A percentile compares a stretch with the other conserved stretches of the same genome.
Conservation (phyloP, 2,888 invertebrate genomes). For the Lycia hirtaria region DNA sequence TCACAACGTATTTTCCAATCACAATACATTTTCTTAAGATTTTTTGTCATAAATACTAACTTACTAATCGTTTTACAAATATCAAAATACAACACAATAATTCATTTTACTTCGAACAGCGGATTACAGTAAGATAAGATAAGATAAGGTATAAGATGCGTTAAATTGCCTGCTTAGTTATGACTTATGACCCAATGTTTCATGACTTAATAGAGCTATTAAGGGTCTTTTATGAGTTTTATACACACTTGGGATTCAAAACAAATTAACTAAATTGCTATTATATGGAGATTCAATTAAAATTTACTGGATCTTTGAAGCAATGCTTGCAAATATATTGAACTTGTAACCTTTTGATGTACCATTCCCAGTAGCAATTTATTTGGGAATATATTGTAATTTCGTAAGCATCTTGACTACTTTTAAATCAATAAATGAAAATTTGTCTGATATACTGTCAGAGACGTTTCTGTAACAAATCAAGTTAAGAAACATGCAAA, state of each 20-base stretch:
- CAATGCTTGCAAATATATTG: constrained; percentile 25
- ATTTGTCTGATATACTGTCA: too few relatives aligned
- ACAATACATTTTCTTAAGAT: not conserved
- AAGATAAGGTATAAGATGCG: too few relatives aligned
- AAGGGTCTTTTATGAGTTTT: not conserved
- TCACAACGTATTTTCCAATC: not conserved
- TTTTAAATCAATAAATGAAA: not conserved
- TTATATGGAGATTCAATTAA: constrained; percentile 4
- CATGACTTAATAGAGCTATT: constrained; percentile 3
- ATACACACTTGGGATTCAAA: not conserved
- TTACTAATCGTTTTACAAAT: not conserved
- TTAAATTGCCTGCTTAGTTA: constrained; percentile 9
- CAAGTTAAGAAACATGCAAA: too few relatives aligned
- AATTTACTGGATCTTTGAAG: constrained; percentile 30
- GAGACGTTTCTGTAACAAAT: too few relatives aligned
- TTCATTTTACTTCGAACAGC: too few relatives aligned
- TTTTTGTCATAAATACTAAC: not conserved
- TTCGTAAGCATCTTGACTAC: too few relatives aligned
- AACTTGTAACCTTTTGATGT: not conserved
- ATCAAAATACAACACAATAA: constrained; percentile 2
- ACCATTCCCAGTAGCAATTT: not conserved
- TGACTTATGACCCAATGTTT: constrained; percentile 15
- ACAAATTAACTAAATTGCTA: not conserved
- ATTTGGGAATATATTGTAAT: not conserved
- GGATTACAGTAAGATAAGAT: too few relatives aligned